These are phyloP conservation scores for Homarus americanus DNA, from an alignment of 1,140 invertebrate genomes.

Conservation along the genomic window DNA sequence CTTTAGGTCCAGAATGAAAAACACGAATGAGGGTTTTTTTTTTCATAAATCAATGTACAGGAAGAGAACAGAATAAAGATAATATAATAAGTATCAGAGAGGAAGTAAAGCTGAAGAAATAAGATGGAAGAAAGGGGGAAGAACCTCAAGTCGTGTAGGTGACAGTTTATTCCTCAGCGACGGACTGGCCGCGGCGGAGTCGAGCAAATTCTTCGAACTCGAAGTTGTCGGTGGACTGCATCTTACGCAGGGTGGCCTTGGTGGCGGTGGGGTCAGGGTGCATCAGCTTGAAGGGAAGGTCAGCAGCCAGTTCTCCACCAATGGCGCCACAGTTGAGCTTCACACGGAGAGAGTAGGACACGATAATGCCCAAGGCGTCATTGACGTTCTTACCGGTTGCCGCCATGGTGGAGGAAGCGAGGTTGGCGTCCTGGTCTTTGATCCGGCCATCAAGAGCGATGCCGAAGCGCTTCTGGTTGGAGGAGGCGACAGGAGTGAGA, in stretches of 20 bases:
- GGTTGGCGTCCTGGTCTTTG: conserved; percentile 93
- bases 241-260: conserved; percentile 82
- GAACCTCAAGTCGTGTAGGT: too few species aligned
- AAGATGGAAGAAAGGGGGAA: too few species aligned
- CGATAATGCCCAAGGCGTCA: conserved; percentile 93
- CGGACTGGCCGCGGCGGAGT: conserved; percentile 81
- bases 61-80: too few species aligned
- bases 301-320: conserved; percentile 91
- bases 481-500: conserved; percentile 89
- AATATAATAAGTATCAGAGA: too few species aligned
- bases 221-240: conserved; percentile 79
- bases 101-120: too few species aligned
- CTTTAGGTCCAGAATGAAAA: too few species aligned
- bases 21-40: too few species aligned
- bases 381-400: conserved; percentile 88
- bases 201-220: conserved; percentile 92
- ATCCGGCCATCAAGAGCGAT: conserved; percentile 91
- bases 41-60: too few species aligned
- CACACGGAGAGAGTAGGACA: conserved; percentile 92
- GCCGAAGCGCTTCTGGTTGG: conserved; percentile 88
- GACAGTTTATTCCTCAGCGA: conserved; percentile 56
- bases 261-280: conserved; percentile 20
- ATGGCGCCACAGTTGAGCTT: conserved; percentile 93
- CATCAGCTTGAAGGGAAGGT: conserved; percentile 33
- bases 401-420: conserved; percentile 92